Evolutionary conservation across 1,140 invertebrate species (phyloP).

Genomic region (Macrotrachela quadricornifera): DNA sequence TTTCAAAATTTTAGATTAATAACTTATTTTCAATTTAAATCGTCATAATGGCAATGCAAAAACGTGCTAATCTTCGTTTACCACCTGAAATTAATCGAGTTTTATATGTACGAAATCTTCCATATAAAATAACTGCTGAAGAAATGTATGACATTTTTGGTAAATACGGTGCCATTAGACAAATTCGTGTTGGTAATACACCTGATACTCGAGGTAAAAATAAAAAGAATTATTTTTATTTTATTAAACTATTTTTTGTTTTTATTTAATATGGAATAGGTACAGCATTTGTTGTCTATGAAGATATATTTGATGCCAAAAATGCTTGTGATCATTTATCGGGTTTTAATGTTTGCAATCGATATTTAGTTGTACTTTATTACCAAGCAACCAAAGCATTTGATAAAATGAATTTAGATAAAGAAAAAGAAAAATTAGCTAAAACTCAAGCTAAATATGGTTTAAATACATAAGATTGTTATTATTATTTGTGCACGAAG

Average conservation of each 20-base stretch:
- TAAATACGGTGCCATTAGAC: conserved; percentile 93
- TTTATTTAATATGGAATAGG: conserved; percentile 35
- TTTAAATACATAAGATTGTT: background rate
- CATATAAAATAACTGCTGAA: conserved; percentile 98
- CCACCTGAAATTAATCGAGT: conserved; percentile 96
- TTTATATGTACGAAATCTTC: conserved; percentile 83
- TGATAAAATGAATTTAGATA: conserved; percentile 6
- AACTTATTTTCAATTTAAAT: no score
- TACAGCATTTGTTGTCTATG: conserved; percentile 95
- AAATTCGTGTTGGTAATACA: conserved; percentile 44
- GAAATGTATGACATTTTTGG: conserved; percentile 99
- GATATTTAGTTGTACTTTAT: conserved; percentile 90
- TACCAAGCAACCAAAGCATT: conserved; percentile 41
- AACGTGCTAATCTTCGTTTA: conserved; percentile 35
- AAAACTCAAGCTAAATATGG: conserved; percentile 7
- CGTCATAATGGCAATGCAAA: no score
- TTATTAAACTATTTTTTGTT: no score
- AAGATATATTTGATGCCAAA: conserved; percentile 98
- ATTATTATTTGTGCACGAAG: no score
- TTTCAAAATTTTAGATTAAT: no score
- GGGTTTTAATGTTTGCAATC: conserved; percentile 95
- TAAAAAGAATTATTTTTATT: no score
- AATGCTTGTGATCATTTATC: conserved; percentile 97
- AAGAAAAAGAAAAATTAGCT: conserved; percentile 6
- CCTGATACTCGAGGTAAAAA: conserved; percentile 27